A percentile compares a stretch with the other conserved stretches of the same genome.
Evolutionary conservation across 2,113 vertebrate species (phyloP).

Genomic region (Raja brachyura): DNA sequence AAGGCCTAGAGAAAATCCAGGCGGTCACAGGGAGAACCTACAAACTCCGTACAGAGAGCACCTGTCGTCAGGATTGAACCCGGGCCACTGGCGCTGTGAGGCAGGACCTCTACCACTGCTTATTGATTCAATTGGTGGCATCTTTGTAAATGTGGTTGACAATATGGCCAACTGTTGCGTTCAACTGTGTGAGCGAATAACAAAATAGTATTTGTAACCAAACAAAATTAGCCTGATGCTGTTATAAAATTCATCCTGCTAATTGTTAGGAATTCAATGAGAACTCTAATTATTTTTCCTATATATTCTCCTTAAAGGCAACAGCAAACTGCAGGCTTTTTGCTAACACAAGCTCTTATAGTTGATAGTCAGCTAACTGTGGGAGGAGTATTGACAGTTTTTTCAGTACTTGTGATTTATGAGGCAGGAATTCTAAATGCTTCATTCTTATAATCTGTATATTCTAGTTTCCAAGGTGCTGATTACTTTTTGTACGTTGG

Average conservation of each 20-base stretch:
- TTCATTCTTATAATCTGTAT: neutral
- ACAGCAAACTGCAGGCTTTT: neutral
- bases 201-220: neutral
- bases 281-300: neutral
- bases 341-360: neutral
- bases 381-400: neutral
- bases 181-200: neutral
- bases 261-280: neutral
- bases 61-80: too few species aligned
- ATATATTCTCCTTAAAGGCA: neutral
- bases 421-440: neutral
- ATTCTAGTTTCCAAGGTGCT: neutral
- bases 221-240: neutral
- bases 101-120: neutral
- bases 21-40: too few species aligned
- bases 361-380: neutral
- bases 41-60: too few species aligned
- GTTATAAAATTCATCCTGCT: neutral
- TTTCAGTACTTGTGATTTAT: neutral
- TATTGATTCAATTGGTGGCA: conserved; percentile 22
- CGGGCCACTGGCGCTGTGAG: too few species aligned
- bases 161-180: conserved; percentile 8
- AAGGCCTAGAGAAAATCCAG: too few species aligned
- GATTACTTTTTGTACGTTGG: neutral
- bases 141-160: conserved; percentile 4